Evolutionary conservation across 1,140 invertebrate species (phyloP), one percentile per base, ranked within the genome.

Genomic region (Drosophila lowei): DNA sequence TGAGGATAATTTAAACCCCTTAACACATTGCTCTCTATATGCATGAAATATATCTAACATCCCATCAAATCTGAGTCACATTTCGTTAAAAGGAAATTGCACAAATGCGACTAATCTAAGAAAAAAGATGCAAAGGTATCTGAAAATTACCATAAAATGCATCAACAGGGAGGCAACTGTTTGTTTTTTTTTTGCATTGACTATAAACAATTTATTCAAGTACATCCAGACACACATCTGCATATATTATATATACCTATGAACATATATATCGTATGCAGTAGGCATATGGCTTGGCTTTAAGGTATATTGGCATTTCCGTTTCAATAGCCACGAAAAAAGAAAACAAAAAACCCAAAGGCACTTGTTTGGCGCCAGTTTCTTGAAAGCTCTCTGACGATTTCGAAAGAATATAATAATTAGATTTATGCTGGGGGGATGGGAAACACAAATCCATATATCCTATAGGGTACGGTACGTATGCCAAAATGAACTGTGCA

Each of bases 261-360:
- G 4, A 1, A 21, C 23, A 21, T 44, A 49, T 57, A 57, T 64
- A 48, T 44, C 7, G 42, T 66, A 38, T 38, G 34, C 34, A 38
- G 4, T 13, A 74, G 72, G 66, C 62, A 67, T 63, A 64, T 62
- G 61, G 48, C 57, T 56, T 9, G 49, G 59, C 41, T 61, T 34
- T 34, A 25, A 50, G 62, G 15, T 55, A 64, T 63, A 80, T 80
- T 70, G 77, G 80, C 65, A 88, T 88, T 86, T 86, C 81, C 81
- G 81, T 72, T 71, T 85, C 80, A 55, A 9, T 30, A 47, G 63
- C 46, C 48, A 23, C 15, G 1, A 9, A 15, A 13, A 64, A 44
- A 60, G 25, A 34, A 1, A 8, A 11, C 7, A 57, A 44, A 60
- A 43, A 46, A 9, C 8, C 8, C 8, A 30, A 55, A 21, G 75